phyloP scores from a whole-genome alignment of 1,140 invertebrate species.

The Drosophila pallidifrons region DNA sequence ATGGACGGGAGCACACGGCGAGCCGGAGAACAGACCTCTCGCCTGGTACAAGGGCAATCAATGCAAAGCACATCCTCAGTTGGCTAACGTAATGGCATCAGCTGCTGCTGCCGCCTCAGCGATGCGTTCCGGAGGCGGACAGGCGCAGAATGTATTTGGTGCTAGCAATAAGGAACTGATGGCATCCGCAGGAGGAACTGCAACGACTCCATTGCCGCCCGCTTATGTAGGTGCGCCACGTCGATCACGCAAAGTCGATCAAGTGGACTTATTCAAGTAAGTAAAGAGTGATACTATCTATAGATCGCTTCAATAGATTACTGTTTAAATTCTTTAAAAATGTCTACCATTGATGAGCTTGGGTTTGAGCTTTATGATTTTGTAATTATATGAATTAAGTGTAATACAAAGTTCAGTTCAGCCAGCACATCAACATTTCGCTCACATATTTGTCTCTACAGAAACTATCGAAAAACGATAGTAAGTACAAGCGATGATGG shows the following conservation, averaged over 20 bases:
- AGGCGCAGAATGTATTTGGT: constrained; percentile 33
- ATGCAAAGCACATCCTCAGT: constrained; percentile 23
- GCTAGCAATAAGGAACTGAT: constrained; percentile 14
- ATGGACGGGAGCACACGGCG: constrained; percentile 73
- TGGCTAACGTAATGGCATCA: constrained; percentile 24
- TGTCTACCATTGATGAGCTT: too few relatives aligned
- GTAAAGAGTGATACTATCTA: not conserved
- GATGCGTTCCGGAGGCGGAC: constrained; percentile 26
- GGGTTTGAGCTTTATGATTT: too few relatives aligned
- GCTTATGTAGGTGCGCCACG: constrained; percentile 47
- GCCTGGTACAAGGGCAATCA: constrained; percentile 59
- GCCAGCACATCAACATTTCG: too few relatives aligned
- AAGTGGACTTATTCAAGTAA: constrained; percentile 79
- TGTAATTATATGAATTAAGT: too few relatives aligned
- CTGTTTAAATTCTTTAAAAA: too few relatives aligned
- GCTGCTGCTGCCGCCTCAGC: constrained; percentile 17
- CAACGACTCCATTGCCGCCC: constrained; percentile 30
- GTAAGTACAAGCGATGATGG: too few relatives aligned
- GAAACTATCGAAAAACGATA: too few relatives aligned
- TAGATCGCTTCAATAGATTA: too few relatives aligned
- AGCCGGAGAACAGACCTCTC: constrained; percentile 50
- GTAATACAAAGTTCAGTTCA: too few relatives aligned
- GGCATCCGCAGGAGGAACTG: not conserved
- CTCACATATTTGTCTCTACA: too few relatives aligned
- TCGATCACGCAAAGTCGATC: constrained; percentile 61